phyloP scores from a whole-genome alignment of 2,113 vertebrate species.

The Cromileptes altivelis region DNA sequence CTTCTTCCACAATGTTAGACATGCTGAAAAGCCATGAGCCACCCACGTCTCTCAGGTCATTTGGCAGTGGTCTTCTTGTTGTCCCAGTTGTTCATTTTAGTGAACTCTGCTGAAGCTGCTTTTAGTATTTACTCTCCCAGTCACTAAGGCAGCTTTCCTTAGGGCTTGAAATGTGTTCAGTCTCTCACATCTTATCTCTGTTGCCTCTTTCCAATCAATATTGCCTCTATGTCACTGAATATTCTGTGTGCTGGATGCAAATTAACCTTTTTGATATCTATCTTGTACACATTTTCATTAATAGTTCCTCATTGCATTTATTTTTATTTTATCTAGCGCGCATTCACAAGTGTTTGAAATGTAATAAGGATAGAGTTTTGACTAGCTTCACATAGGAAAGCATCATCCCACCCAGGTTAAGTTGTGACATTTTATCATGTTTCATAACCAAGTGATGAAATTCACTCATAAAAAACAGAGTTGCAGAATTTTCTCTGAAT shows the following conservation, averaged over 20 bases:
- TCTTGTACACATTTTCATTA: neutral
- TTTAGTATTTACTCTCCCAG: neutral
- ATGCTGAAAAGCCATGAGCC: conserved; percentile 1
- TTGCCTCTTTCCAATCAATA: neutral
- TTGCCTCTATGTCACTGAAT: neutral
- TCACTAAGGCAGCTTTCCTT: neutral
- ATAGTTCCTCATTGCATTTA: neutral
- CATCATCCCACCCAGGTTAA: neutral
- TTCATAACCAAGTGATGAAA: neutral
- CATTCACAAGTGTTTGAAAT: neutral
- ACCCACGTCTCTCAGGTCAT: neutral
- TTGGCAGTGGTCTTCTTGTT: neutral
- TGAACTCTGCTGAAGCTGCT: conserved; percentile 1
- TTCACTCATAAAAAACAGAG: neutral
- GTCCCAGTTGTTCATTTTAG: neutral
- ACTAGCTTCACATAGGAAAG: neutral
- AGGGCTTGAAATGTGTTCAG: neutral
- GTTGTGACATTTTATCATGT: conserved; percentile 3
- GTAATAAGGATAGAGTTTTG: neutral
- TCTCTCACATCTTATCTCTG: neutral
- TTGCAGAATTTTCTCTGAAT: neutral
- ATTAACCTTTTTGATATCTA: neutral
- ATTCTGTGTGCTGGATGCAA: neutral
- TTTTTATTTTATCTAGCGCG: neutral
- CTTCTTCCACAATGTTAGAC: conserved; percentile 6